Evolutionary conservation across 2,113 vertebrate genomes (phyloP).

Genomic region (Elgaria multicarinata): DNA sequence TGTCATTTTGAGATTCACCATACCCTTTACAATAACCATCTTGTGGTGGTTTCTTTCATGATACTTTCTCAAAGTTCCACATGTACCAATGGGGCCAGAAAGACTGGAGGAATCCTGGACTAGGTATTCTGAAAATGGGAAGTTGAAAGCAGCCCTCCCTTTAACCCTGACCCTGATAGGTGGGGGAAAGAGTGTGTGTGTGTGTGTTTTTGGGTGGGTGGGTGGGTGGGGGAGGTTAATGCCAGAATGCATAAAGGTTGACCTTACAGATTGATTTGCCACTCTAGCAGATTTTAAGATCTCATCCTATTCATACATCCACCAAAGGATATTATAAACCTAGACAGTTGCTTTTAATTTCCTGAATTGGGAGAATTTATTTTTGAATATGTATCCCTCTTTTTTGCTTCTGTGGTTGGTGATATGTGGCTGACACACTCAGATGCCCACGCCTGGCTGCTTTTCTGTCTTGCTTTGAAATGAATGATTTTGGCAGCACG

Average conservation of each 20-base stretch:
- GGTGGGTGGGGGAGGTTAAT: background rate
- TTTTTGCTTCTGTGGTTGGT: background rate
- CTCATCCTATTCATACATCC: background rate
- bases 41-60: too few relatives aligned
- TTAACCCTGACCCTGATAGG: background rate
- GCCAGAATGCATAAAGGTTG: background rate
- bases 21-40: too few relatives aligned
- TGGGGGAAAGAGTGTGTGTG: background rate
- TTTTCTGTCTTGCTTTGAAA: background rate
- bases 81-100: background rate
- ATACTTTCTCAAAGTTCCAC: background rate
- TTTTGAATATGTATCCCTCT: background rate
- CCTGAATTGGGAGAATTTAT: background rate
- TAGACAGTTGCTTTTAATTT: background rate
- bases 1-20: too few relatives aligned
- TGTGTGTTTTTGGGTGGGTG: too few relatives aligned
- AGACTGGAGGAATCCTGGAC: background rate
- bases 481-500: fast-evolving
- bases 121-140: background rate
- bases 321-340: background rate
- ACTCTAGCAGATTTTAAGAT: background rate
- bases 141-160: background rate
- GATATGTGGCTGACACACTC: background rate
- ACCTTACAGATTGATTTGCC: background rate
- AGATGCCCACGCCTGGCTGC: background rate